Evolutionary conservation across 2,888 invertebrate species (phyloP).

Genomic region (Amblyjoppa fuscipennis): DNA sequence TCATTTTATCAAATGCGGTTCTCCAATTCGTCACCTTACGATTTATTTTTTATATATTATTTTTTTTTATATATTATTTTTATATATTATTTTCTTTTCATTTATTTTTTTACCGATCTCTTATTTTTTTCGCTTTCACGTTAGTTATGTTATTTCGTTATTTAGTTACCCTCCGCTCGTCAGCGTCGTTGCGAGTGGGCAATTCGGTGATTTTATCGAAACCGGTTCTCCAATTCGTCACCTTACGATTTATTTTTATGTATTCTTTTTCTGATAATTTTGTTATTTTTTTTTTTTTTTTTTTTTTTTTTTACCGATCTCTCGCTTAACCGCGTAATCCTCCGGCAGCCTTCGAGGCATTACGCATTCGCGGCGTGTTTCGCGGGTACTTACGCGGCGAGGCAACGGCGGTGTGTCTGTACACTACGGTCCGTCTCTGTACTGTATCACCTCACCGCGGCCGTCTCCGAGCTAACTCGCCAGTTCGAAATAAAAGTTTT

Average conservation of each 20-base stretch:
- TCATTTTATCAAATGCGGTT: neutral
- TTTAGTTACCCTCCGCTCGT: neutral
- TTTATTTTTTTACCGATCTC: neutral
- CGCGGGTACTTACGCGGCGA: slow-evolving; percentile 32
- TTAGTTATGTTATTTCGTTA: slow-evolving; percentile 28
- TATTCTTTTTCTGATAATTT: slow-evolving; percentile 6
- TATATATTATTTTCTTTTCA: neutral
- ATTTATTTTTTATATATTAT: neutral
- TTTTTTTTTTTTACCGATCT: slow-evolving; percentile 43
- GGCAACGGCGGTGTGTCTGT: slow-evolving; percentile 25
- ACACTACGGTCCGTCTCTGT: neutral
- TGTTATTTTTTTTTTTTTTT: neutral
- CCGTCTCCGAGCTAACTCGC: neutral
- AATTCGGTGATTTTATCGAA: slow-evolving; percentile 59
- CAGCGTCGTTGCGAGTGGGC: slow-evolving; percentile 50
- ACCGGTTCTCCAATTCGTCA: slow-evolving; percentile 28
- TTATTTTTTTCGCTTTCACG: slow-evolving; percentile 30
- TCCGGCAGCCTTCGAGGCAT: slow-evolving; percentile 67
- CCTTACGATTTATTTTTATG: slow-evolving; percentile 3
- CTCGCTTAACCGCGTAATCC: slow-evolving; percentile 60
- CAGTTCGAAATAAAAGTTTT: slow-evolving; percentile 41
- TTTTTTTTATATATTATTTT: slow-evolving; percentile 26
- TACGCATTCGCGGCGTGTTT: slow-evolving; percentile 67
- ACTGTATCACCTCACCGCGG: neutral
- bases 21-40: neutral